Evolutionary conservation across 1,140 invertebrate species (phyloP).

Genomic region (Aphidius gifuensis): DNA sequence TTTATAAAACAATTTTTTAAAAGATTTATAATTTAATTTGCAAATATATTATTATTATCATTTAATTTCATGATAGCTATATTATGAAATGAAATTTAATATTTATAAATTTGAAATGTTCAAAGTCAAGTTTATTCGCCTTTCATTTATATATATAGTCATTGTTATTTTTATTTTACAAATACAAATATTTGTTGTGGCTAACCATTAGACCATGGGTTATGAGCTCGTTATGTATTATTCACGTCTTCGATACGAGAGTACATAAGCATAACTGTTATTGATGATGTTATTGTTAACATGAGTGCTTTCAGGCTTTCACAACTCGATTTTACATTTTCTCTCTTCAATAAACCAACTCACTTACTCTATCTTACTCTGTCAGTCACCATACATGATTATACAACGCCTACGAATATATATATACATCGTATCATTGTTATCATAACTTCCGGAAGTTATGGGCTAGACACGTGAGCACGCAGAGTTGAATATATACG

Average conservation of each 20-base stretch:
- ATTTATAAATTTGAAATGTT: too few relatives aligned
- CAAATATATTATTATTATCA: too few relatives aligned
- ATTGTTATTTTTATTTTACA: too few relatives aligned
- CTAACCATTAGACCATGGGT: neutral
- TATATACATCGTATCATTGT: slow-evolving; percentile 15
- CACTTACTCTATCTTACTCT: neutral
- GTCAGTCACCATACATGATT: neutral
- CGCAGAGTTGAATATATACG: neutral
- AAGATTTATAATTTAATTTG: too few relatives aligned
- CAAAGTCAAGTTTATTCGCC: too few relatives aligned
- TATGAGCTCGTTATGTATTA: slow-evolving; percentile 22
- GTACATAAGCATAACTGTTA: slow-evolving; percentile 17
- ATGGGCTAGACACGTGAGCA: slow-evolving; percentile 19
- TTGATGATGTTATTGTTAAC: slow-evolving; percentile 25
- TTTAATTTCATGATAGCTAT: too few relatives aligned
- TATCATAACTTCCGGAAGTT: slow-evolving; percentile 28
- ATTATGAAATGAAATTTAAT: too few relatives aligned
- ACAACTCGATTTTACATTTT: neutral
- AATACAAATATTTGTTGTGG: too few relatives aligned
- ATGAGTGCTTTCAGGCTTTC: slow-evolving; percentile 6
- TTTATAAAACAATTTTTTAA: too few relatives aligned
- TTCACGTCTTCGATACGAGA: slow-evolving; percentile 19
- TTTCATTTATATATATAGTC: too few relatives aligned
- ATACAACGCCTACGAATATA: neutral
- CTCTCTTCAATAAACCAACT: neutral